Percentiles rank a stretch among this genome's conserved stretches.
These are phyloP conservation scores for Echeneis naucrates DNA, from an alignment of 2,797 vertebrate genomes.

Conservation along the genomic window DNA sequence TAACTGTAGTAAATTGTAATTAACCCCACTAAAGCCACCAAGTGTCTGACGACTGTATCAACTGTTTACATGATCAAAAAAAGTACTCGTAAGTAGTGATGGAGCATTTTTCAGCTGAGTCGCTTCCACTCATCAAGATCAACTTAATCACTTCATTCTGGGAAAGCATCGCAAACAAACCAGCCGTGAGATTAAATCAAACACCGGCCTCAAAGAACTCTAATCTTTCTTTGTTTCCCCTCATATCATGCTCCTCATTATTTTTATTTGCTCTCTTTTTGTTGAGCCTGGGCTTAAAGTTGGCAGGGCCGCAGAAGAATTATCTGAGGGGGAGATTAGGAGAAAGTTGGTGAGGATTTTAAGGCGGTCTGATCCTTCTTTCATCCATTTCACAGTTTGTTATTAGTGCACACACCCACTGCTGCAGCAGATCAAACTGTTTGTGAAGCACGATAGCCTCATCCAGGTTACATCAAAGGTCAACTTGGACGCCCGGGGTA, in stretches of 20 bases:
- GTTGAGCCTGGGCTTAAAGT: slow-evolving; percentile 70
- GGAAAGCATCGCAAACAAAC: slow-evolving; percentile 61
- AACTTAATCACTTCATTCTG: slow-evolving; percentile 66
- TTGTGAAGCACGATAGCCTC: slow-evolving; percentile 41
- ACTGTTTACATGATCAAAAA: slow-evolving; percentile 22
- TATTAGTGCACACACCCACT: slow-evolving; percentile 51
- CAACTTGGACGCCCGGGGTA: neutral
- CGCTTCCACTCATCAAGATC: slow-evolving; percentile 45
- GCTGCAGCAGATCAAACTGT: slow-evolving; percentile 38
- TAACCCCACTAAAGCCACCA: neutral
- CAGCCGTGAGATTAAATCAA: slow-evolving; percentile 70
- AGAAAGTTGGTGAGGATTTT: slow-evolving; percentile 61
- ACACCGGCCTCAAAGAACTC: slow-evolving; percentile 65
- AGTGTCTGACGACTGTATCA: neutral
- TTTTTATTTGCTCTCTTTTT: slow-evolving; percentile 66
- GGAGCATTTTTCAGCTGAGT: slow-evolving; percentile 20
- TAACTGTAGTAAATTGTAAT: neutral
- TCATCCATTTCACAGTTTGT: slow-evolving; percentile 68
- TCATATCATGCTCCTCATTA: slow-evolving; percentile 73
- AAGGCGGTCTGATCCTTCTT: slow-evolving; percentile 59
- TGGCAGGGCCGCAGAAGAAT: slow-evolving; percentile 53
- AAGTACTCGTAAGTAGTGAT: slow-evolving; percentile 28
- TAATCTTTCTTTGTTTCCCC: slow-evolving; percentile 72
- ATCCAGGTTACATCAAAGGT: slow-evolving; percentile 55
- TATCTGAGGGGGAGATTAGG: slow-evolving; percentile 70